Evolutionary conservation across 2,888 invertebrate genomes (phyloP).

Genomic region (Rutpela maculata): DNA sequence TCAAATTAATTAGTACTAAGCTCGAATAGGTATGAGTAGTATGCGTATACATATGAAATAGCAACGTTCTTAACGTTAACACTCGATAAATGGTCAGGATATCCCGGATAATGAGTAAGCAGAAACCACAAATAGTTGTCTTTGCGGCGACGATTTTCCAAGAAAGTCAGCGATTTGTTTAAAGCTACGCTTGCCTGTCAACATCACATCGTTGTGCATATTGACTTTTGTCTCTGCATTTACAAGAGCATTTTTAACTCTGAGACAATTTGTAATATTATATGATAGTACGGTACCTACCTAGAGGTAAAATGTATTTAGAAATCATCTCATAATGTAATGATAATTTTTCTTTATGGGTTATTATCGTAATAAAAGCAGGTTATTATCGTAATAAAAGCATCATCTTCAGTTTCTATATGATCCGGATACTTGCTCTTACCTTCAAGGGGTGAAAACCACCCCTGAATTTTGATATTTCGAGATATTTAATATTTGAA

Average conservation of each 20-base stretch:
- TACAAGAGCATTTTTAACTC: not conserved
- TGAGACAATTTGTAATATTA: too few species aligned
- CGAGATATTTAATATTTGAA: too few species aligned
- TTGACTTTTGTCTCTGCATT: not conserved
- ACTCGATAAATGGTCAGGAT: constrained; percentile 19
- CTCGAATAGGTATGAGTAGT: not conserved
- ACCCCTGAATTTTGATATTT: too few species aligned
- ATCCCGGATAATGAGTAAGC: constrained; percentile 38
- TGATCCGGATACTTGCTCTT: too few species aligned
- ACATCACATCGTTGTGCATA: not conserved
- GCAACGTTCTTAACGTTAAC: not conserved
- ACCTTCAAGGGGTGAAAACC: too few species aligned
- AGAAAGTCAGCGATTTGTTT: constrained; percentile 31
- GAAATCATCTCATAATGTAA: too few species aligned
- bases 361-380: too few species aligned
- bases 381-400: too few species aligned
- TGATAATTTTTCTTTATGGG: too few species aligned
- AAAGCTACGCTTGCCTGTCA: constrained; percentile 3
- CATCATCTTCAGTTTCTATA: too few species aligned
- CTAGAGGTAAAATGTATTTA: too few species aligned
- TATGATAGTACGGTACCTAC: too few species aligned
- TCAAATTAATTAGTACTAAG: constrained; percentile 1
- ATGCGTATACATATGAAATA: not conserved
- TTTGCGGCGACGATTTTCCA: constrained; percentile 20
- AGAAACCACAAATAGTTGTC: constrained; percentile 26